Percentiles rank a stretch among this genome's conserved stretches.
These are phyloP conservation scores for Drosophila sp. DNA, from an alignment of 1,140 invertebrate genomes.

Conservation along the genomic window DNA sequence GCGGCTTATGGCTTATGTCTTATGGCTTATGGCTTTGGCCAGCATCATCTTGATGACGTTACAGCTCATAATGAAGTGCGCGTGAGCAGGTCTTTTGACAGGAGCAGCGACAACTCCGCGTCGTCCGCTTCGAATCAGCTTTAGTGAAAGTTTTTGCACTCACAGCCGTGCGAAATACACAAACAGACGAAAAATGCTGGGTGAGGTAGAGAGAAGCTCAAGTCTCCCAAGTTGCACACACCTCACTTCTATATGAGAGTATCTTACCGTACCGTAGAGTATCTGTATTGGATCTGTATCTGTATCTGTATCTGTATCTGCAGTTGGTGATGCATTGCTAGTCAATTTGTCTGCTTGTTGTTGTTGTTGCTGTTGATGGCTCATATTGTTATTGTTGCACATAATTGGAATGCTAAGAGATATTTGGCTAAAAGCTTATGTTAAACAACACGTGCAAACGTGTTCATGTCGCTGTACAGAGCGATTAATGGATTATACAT, in stretches of 20 bases:
- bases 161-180: slow-evolving; percentile 40
- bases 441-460: slow-evolving; percentile 38
- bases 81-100: slow-evolving; percentile 72
- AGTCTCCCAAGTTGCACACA: background rate
- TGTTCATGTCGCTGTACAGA: slow-evolving; percentile 31
- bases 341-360: slow-evolving; percentile 47
- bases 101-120: slow-evolving; percentile 57
- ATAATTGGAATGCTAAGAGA: slow-evolving; percentile 72
- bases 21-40: slow-evolving; percentile 33
- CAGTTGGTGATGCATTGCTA: slow-evolving; percentile 46
- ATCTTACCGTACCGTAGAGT: too few species aligned
- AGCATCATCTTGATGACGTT: slow-evolving; percentile 61
- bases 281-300: background rate
- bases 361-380: slow-evolving; percentile 19
- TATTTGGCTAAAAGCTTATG: slow-evolving; percentile 52
- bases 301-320: slow-evolving; percentile 47
- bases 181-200: background rate
- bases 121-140: slow-evolving; percentile 59
- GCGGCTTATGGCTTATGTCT: slow-evolving; percentile 51
- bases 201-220: background rate
- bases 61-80: slow-evolving; percentile 68
- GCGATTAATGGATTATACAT: slow-evolving; percentile 69
- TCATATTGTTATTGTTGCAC: slow-evolving; percentile 42
- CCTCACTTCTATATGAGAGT: background rate
- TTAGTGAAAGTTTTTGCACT: slow-evolving; percentile 73